Evolutionary conservation across 2,888 invertebrate genomes (phyloP).

Genomic region (Latrodectus hesperus): DNA sequence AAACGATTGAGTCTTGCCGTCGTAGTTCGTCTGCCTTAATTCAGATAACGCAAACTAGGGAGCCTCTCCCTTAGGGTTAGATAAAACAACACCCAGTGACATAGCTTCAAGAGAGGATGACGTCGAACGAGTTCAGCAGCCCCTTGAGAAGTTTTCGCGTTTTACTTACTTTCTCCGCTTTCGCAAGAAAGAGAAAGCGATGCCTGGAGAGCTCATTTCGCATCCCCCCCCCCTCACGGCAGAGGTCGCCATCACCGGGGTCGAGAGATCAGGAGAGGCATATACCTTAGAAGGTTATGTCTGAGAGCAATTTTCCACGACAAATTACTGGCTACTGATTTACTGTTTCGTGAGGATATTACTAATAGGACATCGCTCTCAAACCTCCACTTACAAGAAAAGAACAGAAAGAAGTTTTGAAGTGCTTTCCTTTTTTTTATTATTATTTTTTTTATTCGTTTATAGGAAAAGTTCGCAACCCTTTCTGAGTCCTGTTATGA

Average conservation of each 20-base stretch:
- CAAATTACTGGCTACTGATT: constrained; percentile 68
- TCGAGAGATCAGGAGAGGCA: constrained; percentile 15
- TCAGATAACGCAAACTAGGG: not conserved
- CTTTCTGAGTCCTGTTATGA: too few species aligned
- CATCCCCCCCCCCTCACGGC: not conserved
- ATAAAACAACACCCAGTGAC: constrained; percentile 45
- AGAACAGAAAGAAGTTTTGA: constrained; percentile 1
- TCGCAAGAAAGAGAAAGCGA: not conserved
- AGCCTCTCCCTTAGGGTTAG: not conserved
- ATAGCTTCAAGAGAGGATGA: constrained; percentile 25
- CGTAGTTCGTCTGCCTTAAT: not conserved
- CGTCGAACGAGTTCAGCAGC: constrained; percentile 39
- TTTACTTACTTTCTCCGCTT: constrained; percentile 3
- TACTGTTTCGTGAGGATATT: constrained; percentile 64
- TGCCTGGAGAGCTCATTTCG: not conserved
- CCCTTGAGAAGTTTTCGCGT: constrained; percentile 18
- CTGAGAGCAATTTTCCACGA: constrained; percentile 50
- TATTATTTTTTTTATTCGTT: too few species aligned
- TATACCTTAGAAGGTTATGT: constrained; percentile 64
- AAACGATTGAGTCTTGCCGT: not conserved
- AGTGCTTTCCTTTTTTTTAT: not conserved
- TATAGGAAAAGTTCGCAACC: too few species aligned
- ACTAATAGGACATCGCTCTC: constrained; percentile 46
- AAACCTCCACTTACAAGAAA: constrained; percentile 43
- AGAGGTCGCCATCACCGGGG: constrained; percentile 51